Evolutionary conservation across 2,113 vertebrate species (phyloP), one percentile per base, ranked within the genome.

Genomic region (Parotia lawesii): DNA sequence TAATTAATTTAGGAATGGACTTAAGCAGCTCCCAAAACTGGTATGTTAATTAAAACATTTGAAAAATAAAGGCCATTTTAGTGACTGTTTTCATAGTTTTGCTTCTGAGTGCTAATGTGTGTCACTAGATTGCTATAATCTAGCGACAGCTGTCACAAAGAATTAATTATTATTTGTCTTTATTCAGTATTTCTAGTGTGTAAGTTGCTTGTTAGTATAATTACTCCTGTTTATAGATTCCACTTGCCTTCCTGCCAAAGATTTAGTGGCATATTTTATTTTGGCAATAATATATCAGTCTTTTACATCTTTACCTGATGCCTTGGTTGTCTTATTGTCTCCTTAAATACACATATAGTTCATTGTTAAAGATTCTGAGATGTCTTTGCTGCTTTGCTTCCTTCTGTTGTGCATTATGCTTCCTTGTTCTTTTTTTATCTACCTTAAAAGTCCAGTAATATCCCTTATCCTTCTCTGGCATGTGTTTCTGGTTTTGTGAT

Each of bases 341-440:
- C n/a, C 42, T 94, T 77, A 82, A 79, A 85, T 73, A 47, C 15
- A 76, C 82, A 24, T 44, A 18, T 9, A 70, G 62, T n/a, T 80
- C 51, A 87, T 91, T 94, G 84, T 82, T 85, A 74, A 80, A 58
- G 58, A 79, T 85, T 89, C 54, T 11, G 64, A 82, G 72, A 62
- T 79, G 73, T 82, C 84, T 81, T 65, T 92, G 67, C 84, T 79
- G 78, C 57, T 94, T 89, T 79, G 67, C 87, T 97, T 97, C 94
- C 89, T 95, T 95, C 71, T 85, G 91, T 95, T 95, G 87, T 96
- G 71, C 1, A 0, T 82, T 85, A 91, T 45, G 47, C 78, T 97
- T 96, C 95, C 96, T 94, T 85, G 67, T 85, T 88, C 87, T 91
- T 95, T 96, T 96, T 95, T 93, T 71, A 83, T 74, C 93, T 83